A percentile compares a stretch with the other conserved stretches of the same genome.
phyloP scores from a whole-genome alignment of 2,113 vertebrate species.

The Capra hircus region DNA sequence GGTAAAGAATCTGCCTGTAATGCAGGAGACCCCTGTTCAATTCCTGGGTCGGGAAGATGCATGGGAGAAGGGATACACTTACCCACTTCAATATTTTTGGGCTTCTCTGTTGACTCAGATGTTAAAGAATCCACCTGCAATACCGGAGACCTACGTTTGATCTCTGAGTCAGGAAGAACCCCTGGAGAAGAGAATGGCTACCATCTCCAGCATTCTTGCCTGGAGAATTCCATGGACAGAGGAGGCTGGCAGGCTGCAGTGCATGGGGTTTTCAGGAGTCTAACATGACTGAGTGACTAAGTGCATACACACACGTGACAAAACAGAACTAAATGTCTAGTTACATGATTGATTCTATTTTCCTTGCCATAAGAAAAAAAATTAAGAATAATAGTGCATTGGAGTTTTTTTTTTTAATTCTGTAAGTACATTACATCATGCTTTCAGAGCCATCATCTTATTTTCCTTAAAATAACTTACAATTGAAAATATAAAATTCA shows the following conservation, averaged over 20 bases:
- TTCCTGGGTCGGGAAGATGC: rapidly evolving
- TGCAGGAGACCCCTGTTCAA: background rate
- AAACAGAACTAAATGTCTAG: background rate
- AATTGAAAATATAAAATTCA: background rate
- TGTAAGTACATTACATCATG: background rate
- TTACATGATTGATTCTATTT: background rate
- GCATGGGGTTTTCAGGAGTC: background rate
- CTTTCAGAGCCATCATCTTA: background rate
- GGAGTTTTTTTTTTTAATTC: background rate
- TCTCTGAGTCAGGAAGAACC: background rate
- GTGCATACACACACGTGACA: background rate
- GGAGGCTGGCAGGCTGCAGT: background rate
- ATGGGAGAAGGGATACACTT: background rate
- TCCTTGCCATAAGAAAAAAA: background rate
- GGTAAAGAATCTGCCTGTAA: background rate
- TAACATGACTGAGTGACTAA: rapidly evolving
- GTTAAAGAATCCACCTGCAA: background rate
- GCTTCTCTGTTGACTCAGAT: background rate
- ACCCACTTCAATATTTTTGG: background rate
- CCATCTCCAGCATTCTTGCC: background rate
- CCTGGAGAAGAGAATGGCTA: background rate
- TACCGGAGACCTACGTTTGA: rapidly evolving
- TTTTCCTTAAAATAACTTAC: background rate
- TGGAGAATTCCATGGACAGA: background rate
- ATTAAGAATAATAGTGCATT: background rate